Percentiles rank a stretch among this genome's conserved stretches.
phyloP scores from a whole-genome alignment of 2,888 invertebrate genomes.

The Eilema griseolum region DNA sequence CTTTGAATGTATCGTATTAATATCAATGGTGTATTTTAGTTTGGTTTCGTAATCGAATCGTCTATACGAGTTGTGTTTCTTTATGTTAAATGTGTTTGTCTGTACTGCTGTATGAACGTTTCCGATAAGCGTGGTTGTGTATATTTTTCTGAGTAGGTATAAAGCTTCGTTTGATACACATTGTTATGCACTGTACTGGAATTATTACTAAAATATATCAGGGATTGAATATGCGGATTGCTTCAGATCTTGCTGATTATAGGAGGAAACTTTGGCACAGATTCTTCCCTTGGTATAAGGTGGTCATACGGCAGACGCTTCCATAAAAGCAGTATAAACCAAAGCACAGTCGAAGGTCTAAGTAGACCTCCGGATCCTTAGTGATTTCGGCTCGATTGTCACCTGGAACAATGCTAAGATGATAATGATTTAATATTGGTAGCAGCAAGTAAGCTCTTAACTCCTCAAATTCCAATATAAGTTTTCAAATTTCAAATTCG shows the following conservation, averaged over 20 bases:
- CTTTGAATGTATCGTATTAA: slow-evolving; percentile 67
- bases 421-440: no score
- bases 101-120: not conserved
- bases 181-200: not conserved
- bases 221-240: no score
- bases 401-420: no score
- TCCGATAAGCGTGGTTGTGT: not conserved
- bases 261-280: not conserved
- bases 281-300: not conserved
- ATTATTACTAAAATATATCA: no score
- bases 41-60: slow-evolving; percentile 48
- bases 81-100: slow-evolving; percentile 10
- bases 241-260: not conserved
- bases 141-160: not conserved
- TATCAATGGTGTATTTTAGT: slow-evolving; percentile 51
- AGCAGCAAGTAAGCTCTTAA: no score
- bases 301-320: not conserved
- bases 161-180: not conserved
- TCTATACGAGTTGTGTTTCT: slow-evolving; percentile 24
- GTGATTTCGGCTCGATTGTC: no score
- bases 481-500: no score
- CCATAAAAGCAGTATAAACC: not conserved
- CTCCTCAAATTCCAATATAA: no score
- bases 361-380: no score
- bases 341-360: not conserved